These are phyloP conservation scores for Dynastes hyllus DNA, from an alignment of 2,888 invertebrate genomes.

Conservation along the genomic window DNA sequence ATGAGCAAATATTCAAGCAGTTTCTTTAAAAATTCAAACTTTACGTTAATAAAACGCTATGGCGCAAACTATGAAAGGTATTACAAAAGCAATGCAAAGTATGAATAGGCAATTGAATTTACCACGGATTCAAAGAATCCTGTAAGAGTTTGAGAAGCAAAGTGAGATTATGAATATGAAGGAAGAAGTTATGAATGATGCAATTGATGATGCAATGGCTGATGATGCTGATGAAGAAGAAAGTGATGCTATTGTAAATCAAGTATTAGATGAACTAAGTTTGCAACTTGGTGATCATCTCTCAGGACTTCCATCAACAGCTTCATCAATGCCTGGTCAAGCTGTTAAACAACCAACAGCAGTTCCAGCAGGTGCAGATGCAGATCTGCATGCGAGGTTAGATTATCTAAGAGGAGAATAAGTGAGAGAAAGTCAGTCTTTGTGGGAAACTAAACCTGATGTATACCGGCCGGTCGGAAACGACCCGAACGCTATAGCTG, in stretches of 20 bases:
- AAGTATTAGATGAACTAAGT: conserved; percentile 98
- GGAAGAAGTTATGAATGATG: conserved; percentile 99
- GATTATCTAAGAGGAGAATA: conserved; percentile 95
- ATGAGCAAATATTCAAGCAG: conserved; percentile 68
- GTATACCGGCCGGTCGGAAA: background rate
- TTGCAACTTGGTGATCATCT: conserved; percentile 95
- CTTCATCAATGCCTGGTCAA: conserved; percentile 74
- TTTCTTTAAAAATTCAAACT: conserved; percentile 58
- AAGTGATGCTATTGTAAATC: conserved; percentile 95
- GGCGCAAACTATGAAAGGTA: conserved; percentile 99
- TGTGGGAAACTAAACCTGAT: conserved; percentile 21
- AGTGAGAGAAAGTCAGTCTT: conserved; percentile 48
- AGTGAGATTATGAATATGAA: conserved; percentile 99
- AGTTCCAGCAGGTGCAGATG: conserved; percentile 67
- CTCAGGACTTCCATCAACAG: conserved; percentile 87
- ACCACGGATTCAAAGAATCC: conserved; percentile 98
- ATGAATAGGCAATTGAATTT: conserved; percentile 98
- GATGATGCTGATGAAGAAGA: conserved; percentile 99
- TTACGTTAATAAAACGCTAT: conserved; percentile 96
- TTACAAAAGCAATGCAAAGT: conserved; percentile 97
- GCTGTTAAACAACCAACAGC: conserved; percentile 79
- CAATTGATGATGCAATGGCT: conserved; percentile 99
- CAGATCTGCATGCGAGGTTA: conserved; percentile 94
- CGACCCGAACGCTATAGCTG: no score
- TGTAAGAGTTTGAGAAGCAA: conserved; percentile 98